phyloP scores from a whole-genome alignment of 2,113 vertebrate genomes.

The Circaetus cinerascens region DNA sequence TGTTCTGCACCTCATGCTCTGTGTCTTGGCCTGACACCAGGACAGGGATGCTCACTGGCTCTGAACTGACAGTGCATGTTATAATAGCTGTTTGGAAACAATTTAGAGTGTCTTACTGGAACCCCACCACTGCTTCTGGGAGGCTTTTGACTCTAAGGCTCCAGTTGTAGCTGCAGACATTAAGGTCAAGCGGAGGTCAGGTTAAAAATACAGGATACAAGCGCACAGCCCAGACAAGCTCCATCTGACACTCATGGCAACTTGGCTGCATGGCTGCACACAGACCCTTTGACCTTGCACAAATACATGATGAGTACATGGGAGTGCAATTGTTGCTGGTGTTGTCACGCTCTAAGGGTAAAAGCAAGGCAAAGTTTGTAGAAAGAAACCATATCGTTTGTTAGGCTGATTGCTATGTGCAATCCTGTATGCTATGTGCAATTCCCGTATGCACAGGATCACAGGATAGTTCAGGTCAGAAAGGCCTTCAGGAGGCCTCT shows the following conservation, averaged over 20 bases:
- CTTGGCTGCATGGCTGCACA: background rate
- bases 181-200: background rate
- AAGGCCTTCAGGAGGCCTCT: background rate
- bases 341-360: background rate
- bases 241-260: background rate
- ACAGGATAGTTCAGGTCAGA: background rate
- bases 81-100: background rate
- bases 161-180: background rate
- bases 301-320: fast-evolving
- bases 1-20: background rate
- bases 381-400: background rate
- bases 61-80: background rate
- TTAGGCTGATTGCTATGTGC: background rate
- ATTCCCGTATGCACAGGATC: background rate
- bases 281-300: background rate
- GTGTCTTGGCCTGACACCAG: background rate
- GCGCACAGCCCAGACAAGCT: background rate
- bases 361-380: background rate
- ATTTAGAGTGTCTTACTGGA: background rate
- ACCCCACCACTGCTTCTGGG: background rate
- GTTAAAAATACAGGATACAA: background rate
- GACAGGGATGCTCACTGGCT: background rate
- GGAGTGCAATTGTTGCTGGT: background rate
- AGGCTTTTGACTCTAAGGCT: background rate
- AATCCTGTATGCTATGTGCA: background rate